phyloP scores from a whole-genome alignment of 2,113 vertebrate species.

The Aegypius monachus region DNA sequence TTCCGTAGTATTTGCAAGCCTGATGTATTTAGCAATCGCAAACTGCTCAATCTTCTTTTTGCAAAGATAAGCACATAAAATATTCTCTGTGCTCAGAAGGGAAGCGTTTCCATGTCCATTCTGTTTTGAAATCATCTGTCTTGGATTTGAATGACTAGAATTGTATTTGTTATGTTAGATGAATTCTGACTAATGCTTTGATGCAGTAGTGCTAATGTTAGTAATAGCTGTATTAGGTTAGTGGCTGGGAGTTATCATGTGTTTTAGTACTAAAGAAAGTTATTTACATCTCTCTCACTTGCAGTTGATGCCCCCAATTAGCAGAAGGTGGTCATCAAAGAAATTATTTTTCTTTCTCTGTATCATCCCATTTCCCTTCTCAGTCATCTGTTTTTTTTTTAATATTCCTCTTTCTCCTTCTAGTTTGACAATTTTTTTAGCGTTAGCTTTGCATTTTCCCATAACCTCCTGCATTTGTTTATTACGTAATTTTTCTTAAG shows the following conservation, averaged over 20 bases:
- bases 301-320: not conserved
- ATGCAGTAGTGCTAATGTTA: not conserved
- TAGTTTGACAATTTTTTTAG: not conserved
- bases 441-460: not conserved
- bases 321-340: not conserved
- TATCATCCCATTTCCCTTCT: not conserved
- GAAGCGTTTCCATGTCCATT: not conserved
- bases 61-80: not conserved
- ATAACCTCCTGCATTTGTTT: not conserved
- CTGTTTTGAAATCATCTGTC: not conserved
- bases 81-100: not conserved
- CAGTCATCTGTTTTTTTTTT: not conserved
- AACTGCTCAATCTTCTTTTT: not conserved
- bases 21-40: not conserved
- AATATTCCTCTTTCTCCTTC: not conserved
- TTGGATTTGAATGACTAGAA: not conserved
- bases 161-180: not conserved
- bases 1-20: not conserved
- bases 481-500: not conserved
- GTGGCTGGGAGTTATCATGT: not conserved
- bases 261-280: not conserved
- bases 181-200: not conserved
- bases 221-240: not conserved
- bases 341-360: not conserved
- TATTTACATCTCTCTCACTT: not conserved